phyloP scores from a whole-genome alignment of 2,888 invertebrate species.

The Acleris laterana region DNA sequence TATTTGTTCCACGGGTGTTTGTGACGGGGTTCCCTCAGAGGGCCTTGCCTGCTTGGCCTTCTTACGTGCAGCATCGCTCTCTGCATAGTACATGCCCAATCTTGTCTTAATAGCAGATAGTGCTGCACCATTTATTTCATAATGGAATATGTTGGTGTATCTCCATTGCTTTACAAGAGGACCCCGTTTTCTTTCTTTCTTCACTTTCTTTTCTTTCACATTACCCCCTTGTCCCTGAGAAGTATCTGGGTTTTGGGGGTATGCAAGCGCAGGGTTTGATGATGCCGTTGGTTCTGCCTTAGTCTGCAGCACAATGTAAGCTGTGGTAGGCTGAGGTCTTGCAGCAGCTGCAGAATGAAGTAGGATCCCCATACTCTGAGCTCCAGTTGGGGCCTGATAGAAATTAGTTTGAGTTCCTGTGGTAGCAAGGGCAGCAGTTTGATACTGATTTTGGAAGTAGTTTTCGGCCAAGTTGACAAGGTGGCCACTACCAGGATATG shows the following conservation, averaged over 20 bases:
- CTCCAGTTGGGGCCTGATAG: constrained; percentile 73
- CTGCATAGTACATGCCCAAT: constrained; percentile 80
- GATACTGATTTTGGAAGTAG: constrained; percentile 80
- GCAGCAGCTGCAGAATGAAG: constrained; percentile 65
- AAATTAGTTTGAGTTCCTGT: constrained; percentile 69
- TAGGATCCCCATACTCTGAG: constrained; percentile 75
- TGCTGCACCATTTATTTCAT: constrained; percentile 81
- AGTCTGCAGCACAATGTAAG: constrained; percentile 75
- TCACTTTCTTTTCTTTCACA: constrained; percentile 59
- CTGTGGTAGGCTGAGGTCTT: constrained; percentile 69
- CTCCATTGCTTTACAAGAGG: constrained; percentile 83
- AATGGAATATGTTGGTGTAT: constrained; percentile 83
- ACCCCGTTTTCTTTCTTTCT: constrained; percentile 74
- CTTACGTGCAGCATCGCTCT: constrained; percentile 78
- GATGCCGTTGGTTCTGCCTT: constrained; percentile 64
- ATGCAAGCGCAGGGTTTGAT: constrained; percentile 60
- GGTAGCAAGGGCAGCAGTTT: constrained; percentile 64
- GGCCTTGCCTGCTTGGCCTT: constrained; percentile 72
- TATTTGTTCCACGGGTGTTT: constrained; percentile 64
- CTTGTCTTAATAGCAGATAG: constrained; percentile 81
- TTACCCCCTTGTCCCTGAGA: constrained; percentile 52
- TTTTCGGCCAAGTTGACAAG: constrained; percentile 80
- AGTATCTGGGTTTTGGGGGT: constrained; percentile 50
- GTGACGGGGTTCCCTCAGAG: constrained; percentile 63
- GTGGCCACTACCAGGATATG: constrained; percentile 78